Percentiles rank a stretch among this genome's conserved stretches.
phyloP scores from a whole-genome alignment of 2,888 invertebrate species.

The Thalpophila matura region DNA sequence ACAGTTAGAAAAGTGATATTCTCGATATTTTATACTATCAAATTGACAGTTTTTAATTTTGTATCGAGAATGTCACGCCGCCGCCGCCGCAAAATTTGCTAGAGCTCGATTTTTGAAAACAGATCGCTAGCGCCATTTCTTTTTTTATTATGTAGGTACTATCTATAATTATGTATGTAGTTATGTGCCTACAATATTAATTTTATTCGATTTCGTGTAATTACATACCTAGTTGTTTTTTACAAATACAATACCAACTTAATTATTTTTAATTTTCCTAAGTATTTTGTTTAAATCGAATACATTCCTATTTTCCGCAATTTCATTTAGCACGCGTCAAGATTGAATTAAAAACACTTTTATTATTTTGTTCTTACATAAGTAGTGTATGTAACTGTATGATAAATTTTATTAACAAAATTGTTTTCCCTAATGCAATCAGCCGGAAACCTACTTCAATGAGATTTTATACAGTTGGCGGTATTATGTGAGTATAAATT shows the following conservation, averaged over 20 bases:
- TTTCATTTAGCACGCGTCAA: constrained; percentile 3
- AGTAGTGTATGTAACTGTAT: constrained; percentile 19
- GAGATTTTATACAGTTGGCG: constrained; percentile 86
- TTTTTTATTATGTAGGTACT: neutral
- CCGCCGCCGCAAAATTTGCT: neutral
- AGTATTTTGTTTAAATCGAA: neutral
- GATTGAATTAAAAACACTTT: neutral
- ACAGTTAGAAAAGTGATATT: constrained; percentile 53
- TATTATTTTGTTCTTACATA: constrained; percentile 1
- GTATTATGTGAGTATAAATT: constrained; percentile 84
- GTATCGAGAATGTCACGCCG: constrained; percentile 21
- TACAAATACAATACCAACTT: too few species aligned
- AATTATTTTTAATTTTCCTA: neutral
- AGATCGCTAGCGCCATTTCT: neutral
- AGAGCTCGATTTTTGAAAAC: constrained; percentile 13
- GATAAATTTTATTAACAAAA: constrained; percentile 58
- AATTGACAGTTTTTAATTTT: neutral
- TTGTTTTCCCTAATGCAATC: constrained; percentile 79
- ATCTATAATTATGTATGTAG: neutral
- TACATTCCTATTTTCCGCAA: neutral
- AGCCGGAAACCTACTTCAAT: constrained; percentile 88
- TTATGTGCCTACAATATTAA: neutral
- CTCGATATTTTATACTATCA: constrained; percentile 14
- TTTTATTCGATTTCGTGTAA: neutral
- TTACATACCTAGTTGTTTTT: too few species aligned